phyloP scores from a whole-genome alignment of 2,797 vertebrate genomes.

The Hirundo rustica region DNA sequence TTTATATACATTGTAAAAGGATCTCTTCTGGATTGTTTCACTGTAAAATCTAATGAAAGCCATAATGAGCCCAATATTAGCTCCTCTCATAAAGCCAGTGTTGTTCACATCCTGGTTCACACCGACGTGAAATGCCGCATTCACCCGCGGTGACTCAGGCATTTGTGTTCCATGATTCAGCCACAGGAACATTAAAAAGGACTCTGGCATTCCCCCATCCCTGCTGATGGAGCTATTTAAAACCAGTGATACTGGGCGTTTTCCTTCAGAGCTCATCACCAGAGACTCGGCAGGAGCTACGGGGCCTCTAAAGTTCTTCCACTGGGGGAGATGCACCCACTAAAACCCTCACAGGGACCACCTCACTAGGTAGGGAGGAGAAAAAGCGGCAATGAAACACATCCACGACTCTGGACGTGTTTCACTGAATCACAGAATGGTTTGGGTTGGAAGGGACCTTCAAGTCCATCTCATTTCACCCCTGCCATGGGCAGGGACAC shows the following conservation, averaged over 20 bases:
- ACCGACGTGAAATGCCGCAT: neutral
- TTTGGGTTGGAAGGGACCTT: neutral
- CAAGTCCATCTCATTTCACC: neutral
- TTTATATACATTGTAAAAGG: neutral
- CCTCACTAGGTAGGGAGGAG: neutral
- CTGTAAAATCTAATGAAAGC: slow-evolving; percentile 9
- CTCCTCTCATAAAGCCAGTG: neutral
- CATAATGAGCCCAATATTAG: neutral
- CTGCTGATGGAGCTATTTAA: neutral
- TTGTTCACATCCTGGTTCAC: neutral
- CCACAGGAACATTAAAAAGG: neutral
- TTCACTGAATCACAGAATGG: neutral
- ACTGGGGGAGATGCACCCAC: neutral
- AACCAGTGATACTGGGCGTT: neutral
- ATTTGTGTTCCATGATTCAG: slow-evolving; percentile 36
- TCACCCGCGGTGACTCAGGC: slow-evolving; percentile 32
- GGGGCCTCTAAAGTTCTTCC: neutral
- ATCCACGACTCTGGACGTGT: accelerated
- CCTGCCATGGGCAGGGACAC: neutral
- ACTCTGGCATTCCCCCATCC: neutral
- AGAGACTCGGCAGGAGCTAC: neutral
- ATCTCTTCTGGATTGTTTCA: neutral
- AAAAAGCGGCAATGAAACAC: neutral
- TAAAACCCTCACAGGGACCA: neutral
- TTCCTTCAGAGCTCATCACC: neutral